phyloP scores from a whole-genome alignment of 2,797 vertebrate species.

The Scomberomorus guttatus region DNA sequence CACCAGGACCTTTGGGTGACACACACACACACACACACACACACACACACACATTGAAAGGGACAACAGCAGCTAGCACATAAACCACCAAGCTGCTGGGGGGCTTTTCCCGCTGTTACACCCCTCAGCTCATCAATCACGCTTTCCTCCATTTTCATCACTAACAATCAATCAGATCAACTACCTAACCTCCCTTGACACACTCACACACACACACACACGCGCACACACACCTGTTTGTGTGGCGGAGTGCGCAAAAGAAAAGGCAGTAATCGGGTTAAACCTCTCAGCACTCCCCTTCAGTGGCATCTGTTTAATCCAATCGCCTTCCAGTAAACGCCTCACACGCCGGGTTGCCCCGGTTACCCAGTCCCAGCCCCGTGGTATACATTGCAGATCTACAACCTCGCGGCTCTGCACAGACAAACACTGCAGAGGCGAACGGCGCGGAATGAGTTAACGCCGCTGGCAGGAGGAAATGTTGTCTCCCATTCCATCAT shows the following conservation, averaged over 20 bases:
- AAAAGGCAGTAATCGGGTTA: constrained; percentile 73
- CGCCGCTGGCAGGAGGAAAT: constrained; percentile 30
- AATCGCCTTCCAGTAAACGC: constrained; percentile 68
- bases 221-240: constrained; percentile 36
- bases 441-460: constrained; percentile 21
- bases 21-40: constrained; percentile 14
- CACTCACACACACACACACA: constrained; percentile 44
- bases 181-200: constrained; percentile 21
- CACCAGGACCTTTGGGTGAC: not conserved
- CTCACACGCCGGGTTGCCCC: constrained; percentile 68
- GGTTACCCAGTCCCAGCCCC: constrained; percentile 70
- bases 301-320: constrained; percentile 73
- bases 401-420: constrained; percentile 9
- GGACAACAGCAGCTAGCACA: not conserved
- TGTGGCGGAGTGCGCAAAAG: constrained; percentile 16
- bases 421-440: not conserved
- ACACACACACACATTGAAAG: not conserved
- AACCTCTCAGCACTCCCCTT: constrained; percentile 71
- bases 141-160: constrained; percentile 54
- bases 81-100: constrained; percentile 11
- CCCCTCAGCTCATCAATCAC: constrained; percentile 51
- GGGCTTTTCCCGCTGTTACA: constrained; percentile 30
- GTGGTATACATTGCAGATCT: constrained; percentile 13
- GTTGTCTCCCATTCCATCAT: constrained; percentile 17
- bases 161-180: constrained; percentile 62